Conservation (phyloP, 2,888 invertebrate genomes). For the Sinotaia quadrata region DNA sequence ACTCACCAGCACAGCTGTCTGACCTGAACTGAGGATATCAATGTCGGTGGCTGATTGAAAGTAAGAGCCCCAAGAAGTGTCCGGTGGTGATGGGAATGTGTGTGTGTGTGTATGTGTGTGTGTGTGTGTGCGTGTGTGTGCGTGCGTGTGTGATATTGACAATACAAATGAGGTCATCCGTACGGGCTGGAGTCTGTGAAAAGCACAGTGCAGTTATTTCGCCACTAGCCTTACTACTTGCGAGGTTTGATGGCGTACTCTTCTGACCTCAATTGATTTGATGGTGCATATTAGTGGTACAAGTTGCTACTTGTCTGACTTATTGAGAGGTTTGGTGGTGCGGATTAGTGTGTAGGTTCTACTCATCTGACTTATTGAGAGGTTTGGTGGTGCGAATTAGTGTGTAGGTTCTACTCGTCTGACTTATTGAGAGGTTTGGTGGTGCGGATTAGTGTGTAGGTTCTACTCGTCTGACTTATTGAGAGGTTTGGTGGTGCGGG, state of each 20-base stretch:
- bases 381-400: background rate
- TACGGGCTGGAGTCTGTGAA: background rate
- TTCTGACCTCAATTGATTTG: background rate
- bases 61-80: background rate
- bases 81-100: background rate
- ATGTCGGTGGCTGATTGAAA: background rate
- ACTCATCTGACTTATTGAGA: background rate
- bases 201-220: background rate
- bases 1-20: too few relatives aligned
- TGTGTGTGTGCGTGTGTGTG: conserved; percentile 6
- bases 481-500: background rate
- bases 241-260: too few relatives aligned
- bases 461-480: too few relatives aligned
- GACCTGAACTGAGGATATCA: too few relatives aligned
- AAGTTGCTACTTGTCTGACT: background rate
- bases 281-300: background rate
- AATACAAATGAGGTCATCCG: background rate
- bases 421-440: background rate
- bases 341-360: background rate
- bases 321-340: background rate
- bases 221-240: background rate
- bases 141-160: background rate
- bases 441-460: too few relatives aligned
- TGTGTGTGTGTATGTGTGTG: background rate
- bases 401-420: too few relatives aligned